Base-by-base conservation (phyloP, 2,113 vertebrate species). In the Pycnonotus jocosus region DNA sequence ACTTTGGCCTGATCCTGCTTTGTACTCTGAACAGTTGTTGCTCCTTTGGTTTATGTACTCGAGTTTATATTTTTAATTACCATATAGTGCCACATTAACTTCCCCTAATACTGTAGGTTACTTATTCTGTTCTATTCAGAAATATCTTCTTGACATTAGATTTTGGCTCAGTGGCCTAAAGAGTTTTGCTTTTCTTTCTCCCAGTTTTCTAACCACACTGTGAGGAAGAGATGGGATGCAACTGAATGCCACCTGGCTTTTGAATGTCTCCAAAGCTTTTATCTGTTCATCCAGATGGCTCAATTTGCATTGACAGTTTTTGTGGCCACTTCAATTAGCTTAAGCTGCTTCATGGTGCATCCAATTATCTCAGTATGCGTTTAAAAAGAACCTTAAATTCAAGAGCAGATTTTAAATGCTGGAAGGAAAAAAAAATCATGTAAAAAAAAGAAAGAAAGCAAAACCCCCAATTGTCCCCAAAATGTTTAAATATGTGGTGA, bases 271-370 rank as follows among this genome's bases (percentile, higher is more conserved):
- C 85, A 94, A 86, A 95, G 87, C 65, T 93, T 96, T 95, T 96
- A 92, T 96, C 92, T 96, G 94, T 93, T 97, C 87, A 92, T 95
- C 95, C 96, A 97, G 96, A 96, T 97, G 96, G 95, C 72, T 96
- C 65, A 92, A 92, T 94, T 95, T 96, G 76, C 90, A 96, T 64
- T 88, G 91, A 90, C 92, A 96, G 90, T 93, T 96, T 95, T 91
- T 88, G 93, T 95, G 96, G 71, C 86, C 90, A 93, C 78, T 96
- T 97, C 93, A 95, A 95, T 97, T 96, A 96, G 79, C 68, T 94
- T 95, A 91, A 94, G 71, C 71, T 94, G 86, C 69, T 93, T 93
- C 85, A 68, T 95, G 83, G 61, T 87, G 76, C 77, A 92, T 92
- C 72, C 90, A 96, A 96, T 92, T 93, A 96, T 94, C 80, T 51